Evolutionary conservation across 1,140 invertebrate genomes (phyloP), one percentile per base, ranked within the genome.

Genomic region (Leptopilina clavipes): DNA sequence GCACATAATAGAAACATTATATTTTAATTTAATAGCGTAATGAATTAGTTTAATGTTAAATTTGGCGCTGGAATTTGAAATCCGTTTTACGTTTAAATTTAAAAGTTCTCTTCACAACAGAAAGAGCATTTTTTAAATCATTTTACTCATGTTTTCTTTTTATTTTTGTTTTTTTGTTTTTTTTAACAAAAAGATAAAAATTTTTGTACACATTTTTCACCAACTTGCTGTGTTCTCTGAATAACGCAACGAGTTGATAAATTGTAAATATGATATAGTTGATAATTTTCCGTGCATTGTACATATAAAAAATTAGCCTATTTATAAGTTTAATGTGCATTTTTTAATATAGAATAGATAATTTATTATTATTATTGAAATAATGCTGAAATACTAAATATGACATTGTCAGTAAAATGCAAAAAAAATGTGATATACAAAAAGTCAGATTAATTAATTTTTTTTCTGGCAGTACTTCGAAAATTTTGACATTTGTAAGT

Each of bases 311-410:
- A 70, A 73, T 70, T 54, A 40, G 40, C 17, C 48, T 65, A 19
- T 52, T 56, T 54, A 45, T 44, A 54, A 74, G 71, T 25, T 72
- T 75, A 40, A 45, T 78, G 74, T 75, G 45, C 40, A 72, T 76
- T 77, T 78, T 78, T 75, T 79, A 73, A 31, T 76, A 79, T 79
- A 71, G 71, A 72, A 37, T 75, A 71, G 74, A n/a, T 31, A 40
- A 40, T 75, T 45, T 19, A 54, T 75, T 71, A 52, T 18, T 70
- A 18, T 37, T 75, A 71, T 54, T 74, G 31, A 59, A 52, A n/a
- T 31, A n/a, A 74, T 43, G 25, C 22, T 31, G 8, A 65, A 65
- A 65, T 65, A 31, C 59, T 31, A 31, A 31, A 65, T 65, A 65
- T 10, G 6, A 31, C 59, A 31, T 65, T 37, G 22, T 19, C 54